Percentiles rank a stretch among this genome's conserved stretches.
Conservation (phyloP, 1,140 invertebrate species). For the Solenopsis invicta region DNA sequence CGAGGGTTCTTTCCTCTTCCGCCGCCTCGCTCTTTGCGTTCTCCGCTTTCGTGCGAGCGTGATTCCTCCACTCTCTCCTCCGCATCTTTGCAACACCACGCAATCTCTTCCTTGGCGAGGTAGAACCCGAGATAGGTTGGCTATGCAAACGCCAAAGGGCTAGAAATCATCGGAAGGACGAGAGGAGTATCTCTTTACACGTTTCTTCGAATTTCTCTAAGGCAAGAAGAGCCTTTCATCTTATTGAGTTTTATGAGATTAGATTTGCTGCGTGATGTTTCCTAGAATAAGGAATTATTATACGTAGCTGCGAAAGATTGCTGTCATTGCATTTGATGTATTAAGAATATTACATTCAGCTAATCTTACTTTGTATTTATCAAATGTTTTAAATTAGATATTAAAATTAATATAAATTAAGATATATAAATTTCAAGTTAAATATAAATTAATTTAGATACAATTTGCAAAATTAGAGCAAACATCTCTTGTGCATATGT, state of each 20-base stretch:
- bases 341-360: neutral
- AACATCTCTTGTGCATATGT: no score
- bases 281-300: neutral
- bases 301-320: neutral
- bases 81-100: constrained; percentile 29
- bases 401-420: neutral
- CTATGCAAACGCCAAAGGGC: constrained; percentile 31
- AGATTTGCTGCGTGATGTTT: neutral
- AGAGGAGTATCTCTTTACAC: constrained; percentile 41
- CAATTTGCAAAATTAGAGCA: neutral
- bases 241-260: constrained; percentile 1
- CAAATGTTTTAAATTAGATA: neutral
- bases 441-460: neutral
- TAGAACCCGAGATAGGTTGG: constrained; percentile 27
- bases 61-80: constrained; percentile 22
- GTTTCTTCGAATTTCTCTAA: constrained; percentile 36
- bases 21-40: neutral
- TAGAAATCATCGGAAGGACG: constrained; percentile 42
- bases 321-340: neutral
- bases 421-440: neutral
- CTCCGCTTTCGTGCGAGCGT: neutral
- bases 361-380: neutral
- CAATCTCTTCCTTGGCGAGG: constrained; percentile 34
- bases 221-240: neutral
- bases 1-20: constrained; percentile 56